These are phyloP conservation scores for Cavia porcellus DNA, from an alignment of 2,113 vertebrate species.

Conservation along the genomic window DNA sequence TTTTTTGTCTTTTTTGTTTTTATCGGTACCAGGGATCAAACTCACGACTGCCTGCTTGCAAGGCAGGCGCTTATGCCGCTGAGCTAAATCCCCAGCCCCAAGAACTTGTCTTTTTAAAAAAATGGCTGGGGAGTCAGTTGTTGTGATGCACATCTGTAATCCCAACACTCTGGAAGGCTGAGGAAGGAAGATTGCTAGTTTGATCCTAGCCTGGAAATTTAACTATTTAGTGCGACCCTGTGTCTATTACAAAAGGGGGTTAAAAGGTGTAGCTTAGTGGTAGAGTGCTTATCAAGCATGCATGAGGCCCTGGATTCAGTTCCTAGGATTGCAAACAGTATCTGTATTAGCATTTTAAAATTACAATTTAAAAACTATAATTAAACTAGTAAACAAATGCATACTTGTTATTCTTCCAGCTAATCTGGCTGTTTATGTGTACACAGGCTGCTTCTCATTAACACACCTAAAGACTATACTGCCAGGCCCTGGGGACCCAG, in stretches of 20 bases:
- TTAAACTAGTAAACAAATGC: conserved; percentile 3
- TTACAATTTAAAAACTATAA: background rate
- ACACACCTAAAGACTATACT: background rate
- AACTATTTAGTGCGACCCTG: background rate
- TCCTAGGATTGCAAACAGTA: background rate
- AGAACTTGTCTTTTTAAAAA: background rate
- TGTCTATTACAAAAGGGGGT: background rate
- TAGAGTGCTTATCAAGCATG: background rate
- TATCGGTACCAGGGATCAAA: too few relatives aligned
- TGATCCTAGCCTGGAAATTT: background rate
- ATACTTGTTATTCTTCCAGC: background rate
- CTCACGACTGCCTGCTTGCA: too few relatives aligned
- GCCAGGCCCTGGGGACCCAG: background rate
- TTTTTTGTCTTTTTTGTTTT: too few relatives aligned
- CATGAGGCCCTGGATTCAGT: background rate
- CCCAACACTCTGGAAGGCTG: background rate
- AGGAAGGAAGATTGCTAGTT: background rate
- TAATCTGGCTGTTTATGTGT: background rate
- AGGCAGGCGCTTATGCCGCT: too few relatives aligned
- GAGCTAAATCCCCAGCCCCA: too few relatives aligned
- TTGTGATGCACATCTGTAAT: background rate
- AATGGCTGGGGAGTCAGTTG: background rate
- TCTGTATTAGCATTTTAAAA: background rate
- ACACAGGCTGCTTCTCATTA: background rate
- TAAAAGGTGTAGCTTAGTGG: background rate